A percentile compares a stretch with the other conserved stretches of the same genome.
Evolutionary conservation across 2,113 vertebrate species (phyloP).

Genomic region (Ivindomyrus marchei): DNA sequence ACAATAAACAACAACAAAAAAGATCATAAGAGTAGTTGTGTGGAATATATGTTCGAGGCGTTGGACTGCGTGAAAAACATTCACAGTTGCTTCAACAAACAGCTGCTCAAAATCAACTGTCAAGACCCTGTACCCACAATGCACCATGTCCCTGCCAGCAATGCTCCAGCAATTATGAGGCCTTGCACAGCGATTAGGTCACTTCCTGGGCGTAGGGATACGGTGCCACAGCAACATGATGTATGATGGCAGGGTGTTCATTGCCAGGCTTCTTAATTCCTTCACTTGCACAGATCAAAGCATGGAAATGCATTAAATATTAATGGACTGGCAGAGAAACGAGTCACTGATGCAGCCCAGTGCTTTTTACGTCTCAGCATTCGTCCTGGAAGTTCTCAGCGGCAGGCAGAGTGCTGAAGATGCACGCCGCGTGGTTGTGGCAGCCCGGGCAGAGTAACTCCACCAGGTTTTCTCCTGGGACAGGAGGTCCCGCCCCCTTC

Average conservation of each 20-base stretch:
- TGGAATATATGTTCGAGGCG: constrained; percentile 2
- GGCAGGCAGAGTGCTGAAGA: not conserved
- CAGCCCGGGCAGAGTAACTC: not conserved
- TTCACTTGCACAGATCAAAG: constrained; percentile 34
- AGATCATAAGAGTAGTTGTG: constrained; percentile 1
- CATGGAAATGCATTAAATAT: constrained; percentile 36
- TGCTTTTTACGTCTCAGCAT: constrained; percentile 20
- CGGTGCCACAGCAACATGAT: not conserved
- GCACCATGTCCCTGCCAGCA: not conserved
- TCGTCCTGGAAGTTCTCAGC: not conserved
- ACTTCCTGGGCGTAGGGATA: constrained; percentile 15
- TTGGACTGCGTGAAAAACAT: not conserved
- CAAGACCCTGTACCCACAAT: not conserved
- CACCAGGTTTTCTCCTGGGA: not conserved
- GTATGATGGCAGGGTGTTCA: not conserved
- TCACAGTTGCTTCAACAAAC: not conserved
- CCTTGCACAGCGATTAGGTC: not conserved
- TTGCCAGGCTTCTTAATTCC: constrained; percentile 23
- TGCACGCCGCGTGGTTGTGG: not conserved
- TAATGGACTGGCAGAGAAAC: constrained; percentile 14
- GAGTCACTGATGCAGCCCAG: constrained; percentile 24
- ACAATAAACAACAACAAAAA: constrained; percentile 28
- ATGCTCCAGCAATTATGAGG: not conserved
- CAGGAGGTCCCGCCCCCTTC: not conserved
- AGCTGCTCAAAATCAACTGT: not conserved